Conservation (phyloP, 1,140 invertebrate species). For the Ceratitis capitata region DNA sequence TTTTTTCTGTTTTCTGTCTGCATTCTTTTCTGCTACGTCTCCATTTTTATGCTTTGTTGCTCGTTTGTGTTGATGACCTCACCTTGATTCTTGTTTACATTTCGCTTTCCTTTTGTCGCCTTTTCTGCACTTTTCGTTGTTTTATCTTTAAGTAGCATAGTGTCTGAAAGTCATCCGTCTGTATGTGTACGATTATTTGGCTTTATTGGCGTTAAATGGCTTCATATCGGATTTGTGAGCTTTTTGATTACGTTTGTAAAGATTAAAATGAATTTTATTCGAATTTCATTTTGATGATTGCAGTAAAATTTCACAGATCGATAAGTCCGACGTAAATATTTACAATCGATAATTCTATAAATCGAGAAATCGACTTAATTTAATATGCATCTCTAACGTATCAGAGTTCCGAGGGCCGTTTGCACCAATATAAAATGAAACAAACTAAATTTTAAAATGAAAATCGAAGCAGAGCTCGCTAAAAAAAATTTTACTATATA, state of each 20-base stretch:
- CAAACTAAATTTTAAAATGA: too few species aligned
- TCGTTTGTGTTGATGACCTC: slow-evolving; percentile 15
- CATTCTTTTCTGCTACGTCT: neutral
- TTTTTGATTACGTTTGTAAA: neutral
- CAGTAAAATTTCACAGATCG: too few species aligned
- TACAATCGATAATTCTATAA: too few species aligned
- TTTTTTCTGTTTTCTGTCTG: neutral
- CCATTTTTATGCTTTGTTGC: neutral
- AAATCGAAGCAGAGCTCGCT: too few species aligned
- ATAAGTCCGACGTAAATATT: too few species aligned
- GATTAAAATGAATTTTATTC: too few species aligned
- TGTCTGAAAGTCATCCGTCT: neutral
- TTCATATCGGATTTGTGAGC: neutral
- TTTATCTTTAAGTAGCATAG: neutral
- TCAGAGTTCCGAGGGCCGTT: too few species aligned
- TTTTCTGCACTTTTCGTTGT: slow-evolving; percentile 12
- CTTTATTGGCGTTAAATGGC: neutral
- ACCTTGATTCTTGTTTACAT: slow-evolving; percentile 30
- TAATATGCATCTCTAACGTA: too few species aligned
- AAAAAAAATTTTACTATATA: too few species aligned
- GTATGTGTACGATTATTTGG: neutral
- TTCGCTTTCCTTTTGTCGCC: slow-evolving; percentile 1
- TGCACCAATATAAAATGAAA: too few species aligned
- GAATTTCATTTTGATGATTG: too few species aligned
- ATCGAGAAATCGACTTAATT: too few species aligned